Percentiles rank a stretch among this genome's conserved stretches.
phyloP scores from a whole-genome alignment of 1,140 invertebrate genomes.

The Lasioglossum baleicum region DNA sequence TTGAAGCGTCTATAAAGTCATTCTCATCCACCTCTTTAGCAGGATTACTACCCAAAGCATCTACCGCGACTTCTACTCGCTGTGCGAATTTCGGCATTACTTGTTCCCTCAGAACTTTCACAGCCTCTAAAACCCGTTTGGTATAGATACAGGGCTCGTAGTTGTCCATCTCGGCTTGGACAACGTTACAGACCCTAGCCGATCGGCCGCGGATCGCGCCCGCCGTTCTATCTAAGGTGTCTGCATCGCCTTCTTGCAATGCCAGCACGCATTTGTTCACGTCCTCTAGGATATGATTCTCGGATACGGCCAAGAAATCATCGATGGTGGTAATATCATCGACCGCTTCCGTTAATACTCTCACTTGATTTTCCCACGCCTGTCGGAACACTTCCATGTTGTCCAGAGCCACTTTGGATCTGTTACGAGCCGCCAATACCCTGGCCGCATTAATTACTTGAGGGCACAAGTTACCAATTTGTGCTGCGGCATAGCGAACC shows the following conservation, averaged over 20 bases:
- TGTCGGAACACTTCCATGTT: slow-evolving; percentile 98
- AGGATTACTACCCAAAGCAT: slow-evolving; percentile 89
- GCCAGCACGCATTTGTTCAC: slow-evolving; percentile 99
- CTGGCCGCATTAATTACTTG: slow-evolving; percentile 99
- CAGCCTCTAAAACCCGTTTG: slow-evolving; percentile 95
- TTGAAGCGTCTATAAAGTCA: slow-evolving; percentile 98
- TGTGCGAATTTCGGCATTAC: slow-evolving; percentile 98
- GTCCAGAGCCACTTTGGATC: slow-evolving; percentile 96
- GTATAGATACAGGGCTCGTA: slow-evolving; percentile 97
- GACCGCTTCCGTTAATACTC: slow-evolving; percentile 97
- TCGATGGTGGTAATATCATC: slow-evolving; percentile 99
- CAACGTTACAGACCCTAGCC: slow-evolving; percentile 96
- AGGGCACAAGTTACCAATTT: slow-evolving; percentile 96
- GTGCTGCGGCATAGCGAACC: slow-evolving; percentile 97
- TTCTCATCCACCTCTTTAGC: slow-evolving; percentile 96
- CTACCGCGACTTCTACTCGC: slow-evolving; percentile 94
- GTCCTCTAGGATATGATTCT: slow-evolving; percentile 99
- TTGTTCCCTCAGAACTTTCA: slow-evolving; percentile 94
- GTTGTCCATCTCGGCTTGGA: slow-evolving; percentile 99
- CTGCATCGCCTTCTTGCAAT: slow-evolving; percentile 94
- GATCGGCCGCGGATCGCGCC: slow-evolving; percentile 97
- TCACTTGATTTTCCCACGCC: slow-evolving; percentile 96
- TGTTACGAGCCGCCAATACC: slow-evolving; percentile 92
- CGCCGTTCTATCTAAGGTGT: slow-evolving; percentile 95
- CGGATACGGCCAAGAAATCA: slow-evolving; percentile 98